Evolutionary conservation across 2,888 invertebrate genomes (phyloP), one percentile per base, ranked within the genome.

Genomic region (Deilephila porcellus): DNA sequence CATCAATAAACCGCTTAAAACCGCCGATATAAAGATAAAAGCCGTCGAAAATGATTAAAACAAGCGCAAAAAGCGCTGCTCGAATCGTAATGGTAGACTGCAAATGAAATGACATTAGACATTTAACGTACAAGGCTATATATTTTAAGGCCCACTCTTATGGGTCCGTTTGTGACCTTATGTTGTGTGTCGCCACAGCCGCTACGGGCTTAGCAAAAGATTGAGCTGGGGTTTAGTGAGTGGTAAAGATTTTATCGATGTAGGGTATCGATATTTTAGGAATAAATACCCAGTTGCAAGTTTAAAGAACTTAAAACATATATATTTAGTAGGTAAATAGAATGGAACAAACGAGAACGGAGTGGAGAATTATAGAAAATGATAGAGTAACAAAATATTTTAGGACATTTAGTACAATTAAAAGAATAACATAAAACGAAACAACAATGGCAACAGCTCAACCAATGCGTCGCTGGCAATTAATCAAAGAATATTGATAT

Each of bases 41-140:
- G 45, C 56, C 29, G 60, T 60, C 19, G 34, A 67, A 70, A 52
- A 73, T 70, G 70, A 70, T 62, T 45, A 70, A 73, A 73, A 73
- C 52, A 73, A 60, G 52, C 60, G 32, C 14, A 52, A 83, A 84
- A 81, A 80, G 78, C 78, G 78, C 76, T 73, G 78, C 78, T 77
- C 80, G 79, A 80, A 80, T 82, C 76, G 84, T 86, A 87, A 87
- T 87, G 84, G 86, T 80, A 81, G 81, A 84, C 87, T 85, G 88
- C 84, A 89, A 91, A 91, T 89, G 90, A 90, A 91, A 92, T 89
- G 86, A 86, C 91, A 90, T 92, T 91, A 91, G 91, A 90, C 92
- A 90, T 92, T 91, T 91, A 92, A 90, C 84, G 88, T 90, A 90
- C 92, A 91, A 90, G 88, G 89, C 91, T 91, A 92, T 92, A 93